These are phyloP conservation scores for Phodopus roborovskii DNA, from an alignment of 2,113 vertebrate species.

Conservation along the genomic window DNA sequence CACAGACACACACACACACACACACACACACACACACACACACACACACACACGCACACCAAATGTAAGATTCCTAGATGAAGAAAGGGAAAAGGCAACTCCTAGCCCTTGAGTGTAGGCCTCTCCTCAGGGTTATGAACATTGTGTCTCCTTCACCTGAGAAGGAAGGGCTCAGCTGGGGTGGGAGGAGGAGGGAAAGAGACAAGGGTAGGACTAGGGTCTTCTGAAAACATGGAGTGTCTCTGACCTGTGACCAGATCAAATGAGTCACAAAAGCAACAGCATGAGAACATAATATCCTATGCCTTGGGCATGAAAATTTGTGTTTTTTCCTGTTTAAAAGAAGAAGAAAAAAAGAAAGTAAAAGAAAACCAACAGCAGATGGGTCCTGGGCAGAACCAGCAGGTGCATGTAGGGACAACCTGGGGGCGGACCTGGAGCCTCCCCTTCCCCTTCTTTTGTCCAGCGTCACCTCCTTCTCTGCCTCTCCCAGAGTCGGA, in stretches of 20 bases:
- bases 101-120: slow-evolving; percentile 64
- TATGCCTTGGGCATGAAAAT: neutral
- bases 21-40: too few relatives aligned
- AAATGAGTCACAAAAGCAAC: slow-evolving; percentile 54
- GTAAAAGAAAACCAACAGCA: slow-evolving; percentile 8
- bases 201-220: neutral
- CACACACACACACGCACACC: neutral
- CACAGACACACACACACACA: too few relatives aligned
- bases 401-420: slow-evolving; percentile 60
- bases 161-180: slow-evolving; percentile 39
- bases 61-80: too few relatives aligned
- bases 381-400: slow-evolving; percentile 47
- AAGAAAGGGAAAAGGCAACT: slow-evolving; percentile 34
- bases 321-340: neutral
- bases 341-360: slow-evolving; percentile 31
- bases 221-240: slow-evolving; percentile 79
- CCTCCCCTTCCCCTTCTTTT: slow-evolving; percentile 61
- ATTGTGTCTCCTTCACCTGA: neutral
- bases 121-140: slow-evolving; percentile 27
- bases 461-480: slow-evolving; percentile 62
- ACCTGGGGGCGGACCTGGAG: slow-evolving; percentile 62
- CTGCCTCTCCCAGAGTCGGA: slow-evolving; percentile 58
- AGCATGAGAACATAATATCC: neutral
- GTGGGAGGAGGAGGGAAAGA: neutral
- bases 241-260: slow-evolving; percentile 77